Evolutionary conservation across 2,888 invertebrate species (phyloP), one percentile per base, ranked within the genome.

Genomic region (Gari tellinella): DNA sequence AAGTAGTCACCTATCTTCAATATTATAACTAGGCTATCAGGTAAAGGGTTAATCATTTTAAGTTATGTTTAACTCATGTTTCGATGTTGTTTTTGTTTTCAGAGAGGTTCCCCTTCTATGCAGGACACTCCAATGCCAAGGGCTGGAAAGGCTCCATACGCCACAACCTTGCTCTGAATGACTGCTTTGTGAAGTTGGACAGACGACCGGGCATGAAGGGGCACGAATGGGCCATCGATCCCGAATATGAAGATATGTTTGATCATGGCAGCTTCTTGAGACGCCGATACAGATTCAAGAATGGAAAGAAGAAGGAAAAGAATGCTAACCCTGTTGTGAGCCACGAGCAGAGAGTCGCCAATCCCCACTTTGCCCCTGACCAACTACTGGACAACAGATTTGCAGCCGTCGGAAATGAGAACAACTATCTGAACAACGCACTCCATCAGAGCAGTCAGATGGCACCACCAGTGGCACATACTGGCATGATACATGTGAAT

Each of bases 81-180:
- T n/a, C 17, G n/a, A 21, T 21, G 10, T 49, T 10, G 5, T 14
- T 25, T 25, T 55, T 2, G 15, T 17, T 61, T 74, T 17, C 65
- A 74, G 83, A 82, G 14, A 69, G 84, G 14, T 89, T 87, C 72
- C 86, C 88, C 0, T 89, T 79, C 78, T 89, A 86, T 70, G 70
- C 76, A 38, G 73, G 85, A 41, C 85, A 85, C 57, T 60, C 69
- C 40, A 86, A 86, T 63, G 73, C 73, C 31, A 88, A 86, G 62
- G 86, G 86, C 40, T 89, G 89, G 89, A 86, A 85, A 52, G 86
- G 88, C 23, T 88, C 88, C 45, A 88, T 89, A 43, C 82, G 89
- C 40, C 89, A 89, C 80, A 88, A 88, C 79, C 80, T 89, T 46
- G 88, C 89, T 7, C 82, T 89, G 43, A 89, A 89, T 69, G 89